A percentile compares a stretch with the other conserved stretches of the same genome.
Evolutionary conservation across 92 coral and sea anemone genomes (phyloP).

Genomic region (Zoanthus gigantus): DNA sequence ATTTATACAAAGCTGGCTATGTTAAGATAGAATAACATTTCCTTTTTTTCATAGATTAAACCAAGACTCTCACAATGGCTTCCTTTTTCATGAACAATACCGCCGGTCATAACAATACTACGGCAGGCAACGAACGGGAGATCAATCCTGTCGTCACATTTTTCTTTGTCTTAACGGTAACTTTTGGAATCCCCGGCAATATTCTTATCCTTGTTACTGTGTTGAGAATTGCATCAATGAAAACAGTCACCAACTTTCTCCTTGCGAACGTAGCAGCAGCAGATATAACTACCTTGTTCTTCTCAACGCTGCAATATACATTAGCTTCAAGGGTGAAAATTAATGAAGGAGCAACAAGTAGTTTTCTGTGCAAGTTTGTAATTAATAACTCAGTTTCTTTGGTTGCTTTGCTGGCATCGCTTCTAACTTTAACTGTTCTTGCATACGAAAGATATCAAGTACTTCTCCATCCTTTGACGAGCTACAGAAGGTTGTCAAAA

Average conservation of each 20-base stretch:
- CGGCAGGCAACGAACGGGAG: neutral
- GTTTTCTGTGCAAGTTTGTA: constrained; percentile 80
- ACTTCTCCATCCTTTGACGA: constrained; percentile 63
- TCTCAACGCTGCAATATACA: constrained; percentile 71
- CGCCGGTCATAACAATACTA: neutral
- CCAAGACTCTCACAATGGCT: too few relatives aligned
- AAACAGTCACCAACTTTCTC: constrained; percentile 75
- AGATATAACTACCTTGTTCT: constrained; percentile 69
- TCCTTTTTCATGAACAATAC: neutral
- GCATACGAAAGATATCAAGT: constrained; percentile 87
- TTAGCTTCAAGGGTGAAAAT: constrained; percentile 47
- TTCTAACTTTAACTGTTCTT: constrained; percentile 78
- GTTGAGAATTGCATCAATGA: constrained; percentile 68
- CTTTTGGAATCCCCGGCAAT: constrained; percentile 77
- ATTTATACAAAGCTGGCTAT: too few relatives aligned
- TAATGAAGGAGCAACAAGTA: constrained; percentile 61
- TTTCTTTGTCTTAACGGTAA: constrained; percentile 50
- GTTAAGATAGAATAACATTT: too few relatives aligned
- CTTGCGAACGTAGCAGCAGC: constrained; percentile 81
- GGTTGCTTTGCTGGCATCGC: constrained; percentile 75
- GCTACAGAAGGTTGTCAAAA: constrained; percentile 53
- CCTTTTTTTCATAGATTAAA: too few relatives aligned
- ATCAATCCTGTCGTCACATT: neutral
- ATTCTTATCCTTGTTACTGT: constrained; percentile 70
- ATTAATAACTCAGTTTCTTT: constrained; percentile 70